Evolutionary conservation across 2,113 vertebrate genomes (phyloP).

Genomic region (Rhea americana): DNA sequence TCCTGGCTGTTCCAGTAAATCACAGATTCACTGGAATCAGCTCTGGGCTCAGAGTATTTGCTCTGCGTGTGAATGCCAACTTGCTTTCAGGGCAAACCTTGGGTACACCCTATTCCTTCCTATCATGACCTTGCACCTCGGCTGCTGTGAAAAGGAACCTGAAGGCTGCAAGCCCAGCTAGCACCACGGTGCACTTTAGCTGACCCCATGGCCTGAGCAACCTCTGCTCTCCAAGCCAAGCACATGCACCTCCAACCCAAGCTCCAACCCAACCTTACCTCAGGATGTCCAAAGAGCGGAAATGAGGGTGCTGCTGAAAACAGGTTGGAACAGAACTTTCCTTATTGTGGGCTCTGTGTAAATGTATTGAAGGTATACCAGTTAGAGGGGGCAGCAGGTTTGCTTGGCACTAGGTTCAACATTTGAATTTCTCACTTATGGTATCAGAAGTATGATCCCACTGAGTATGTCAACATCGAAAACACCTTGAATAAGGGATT

Average conservation of each 20-base stretch:
- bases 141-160: background rate
- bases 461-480: too few relatives aligned
- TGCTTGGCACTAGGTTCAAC: too few relatives aligned
- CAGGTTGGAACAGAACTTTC: too few relatives aligned
- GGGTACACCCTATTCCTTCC: background rate
- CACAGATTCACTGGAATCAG: background rate
- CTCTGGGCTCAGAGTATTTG: background rate
- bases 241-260: too few relatives aligned
- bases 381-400: background rate
- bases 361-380: background rate
- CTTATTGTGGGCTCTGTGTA: background rate
- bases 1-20: background rate
- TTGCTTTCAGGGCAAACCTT: background rate
- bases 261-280: too few relatives aligned
- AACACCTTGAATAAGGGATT: too few relatives aligned
- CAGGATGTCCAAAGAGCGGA: too few relatives aligned
- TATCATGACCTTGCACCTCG: background rate
- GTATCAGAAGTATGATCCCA: too few relatives aligned
- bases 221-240: background rate
- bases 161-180: rapidly evolving
- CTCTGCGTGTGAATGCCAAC: background rate
- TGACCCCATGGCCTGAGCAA: background rate
- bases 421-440: background rate
- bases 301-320: too few relatives aligned
- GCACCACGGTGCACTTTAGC: background rate